Evolutionary conservation across 2,113 vertebrate genomes (phyloP).

Genomic region (Chauna torquata): DNA sequence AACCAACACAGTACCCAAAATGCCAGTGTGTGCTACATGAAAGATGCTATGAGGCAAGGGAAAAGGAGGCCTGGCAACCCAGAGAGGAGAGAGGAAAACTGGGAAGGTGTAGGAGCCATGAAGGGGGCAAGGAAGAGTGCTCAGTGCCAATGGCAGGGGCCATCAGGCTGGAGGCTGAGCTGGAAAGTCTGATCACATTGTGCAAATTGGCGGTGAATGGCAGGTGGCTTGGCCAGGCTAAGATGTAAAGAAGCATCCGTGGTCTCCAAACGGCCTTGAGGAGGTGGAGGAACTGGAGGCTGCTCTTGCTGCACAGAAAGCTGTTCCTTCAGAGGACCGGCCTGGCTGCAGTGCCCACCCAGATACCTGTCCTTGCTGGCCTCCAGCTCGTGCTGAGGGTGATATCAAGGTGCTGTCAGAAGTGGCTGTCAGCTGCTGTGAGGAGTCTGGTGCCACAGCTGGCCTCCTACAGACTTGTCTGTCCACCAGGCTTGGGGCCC

Average conservation of each 20-base stretch:
- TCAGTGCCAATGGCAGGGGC: background rate
- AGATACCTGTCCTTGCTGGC: background rate
- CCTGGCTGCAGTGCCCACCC: background rate
- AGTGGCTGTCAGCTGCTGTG: background rate
- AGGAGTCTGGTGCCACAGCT: background rate
- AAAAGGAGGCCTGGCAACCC: background rate
- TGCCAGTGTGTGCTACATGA: rapidly evolving
- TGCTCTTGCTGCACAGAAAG: background rate
- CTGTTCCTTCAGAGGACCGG: background rate
- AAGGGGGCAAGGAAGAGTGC: background rate
- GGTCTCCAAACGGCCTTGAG: background rate
- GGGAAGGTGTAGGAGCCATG: background rate
- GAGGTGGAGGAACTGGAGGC: rapidly evolving
- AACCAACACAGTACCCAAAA: background rate
- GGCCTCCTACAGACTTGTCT: background rate
- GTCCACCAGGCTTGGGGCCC: background rate
- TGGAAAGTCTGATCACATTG: background rate
- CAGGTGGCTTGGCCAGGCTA: background rate
- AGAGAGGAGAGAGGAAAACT: background rate
- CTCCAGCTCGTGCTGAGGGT: rapidly evolving
- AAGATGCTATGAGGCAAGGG: background rate
- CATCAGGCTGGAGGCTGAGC: background rate
- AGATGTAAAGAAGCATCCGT: background rate
- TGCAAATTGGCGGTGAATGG: background rate
- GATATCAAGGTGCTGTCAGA: background rate